Evolutionary conservation across 2,113 vertebrate genomes (phyloP), one percentile per base, ranked within the genome.

Genomic region (Rallus limicola): DNA sequence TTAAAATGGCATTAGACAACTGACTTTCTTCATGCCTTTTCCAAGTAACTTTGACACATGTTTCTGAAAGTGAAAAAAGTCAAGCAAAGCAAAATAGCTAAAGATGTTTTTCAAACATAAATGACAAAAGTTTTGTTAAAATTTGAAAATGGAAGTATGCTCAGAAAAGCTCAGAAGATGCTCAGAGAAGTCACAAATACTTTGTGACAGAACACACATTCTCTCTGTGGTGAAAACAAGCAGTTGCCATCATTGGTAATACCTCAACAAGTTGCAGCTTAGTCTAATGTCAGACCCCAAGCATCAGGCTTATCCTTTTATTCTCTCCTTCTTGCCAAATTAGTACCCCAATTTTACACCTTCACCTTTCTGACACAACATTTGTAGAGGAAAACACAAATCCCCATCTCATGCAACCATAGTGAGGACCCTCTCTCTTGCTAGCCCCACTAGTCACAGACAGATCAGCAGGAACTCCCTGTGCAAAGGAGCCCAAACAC

Each of bases 401-500:
- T 58, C 33, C 33, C 13, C 10, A 33, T 21, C 21, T 17, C 44
- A 42, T 50, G 34, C 13, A 60, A 19, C 16, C 31, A 55, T 10
- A 63, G 16, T 21, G 79, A 67, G 28, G 18, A 24, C 4, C 24
- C 3, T 38, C 10, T 34, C 25, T 80, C n/a, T 58, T 67, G 18
- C 24, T 31, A 63, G 6, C 10, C 31, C 29, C 4, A 2, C 26
- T 13, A 36, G 33, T 18, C 31, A 36, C 28, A 25, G 56, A 26
- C 5, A 59, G 24, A 60, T 40, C 9, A 50, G 33, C 58, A 60
- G 38, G 31, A 67, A 76, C 26, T 16, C 28, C 17, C 16, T 48
- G 18, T 12, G 42, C 14, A 58, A 62, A 85, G 46, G 12, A 10
- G 5, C 29, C 24, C 1, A 2, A 5, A 24, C 0, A 0, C 75